Evolutionary conservation across 1,140 invertebrate genomes (phyloP), one percentile per base, ranked within the genome.

Genomic region (Drosophila takahashii): DNA sequence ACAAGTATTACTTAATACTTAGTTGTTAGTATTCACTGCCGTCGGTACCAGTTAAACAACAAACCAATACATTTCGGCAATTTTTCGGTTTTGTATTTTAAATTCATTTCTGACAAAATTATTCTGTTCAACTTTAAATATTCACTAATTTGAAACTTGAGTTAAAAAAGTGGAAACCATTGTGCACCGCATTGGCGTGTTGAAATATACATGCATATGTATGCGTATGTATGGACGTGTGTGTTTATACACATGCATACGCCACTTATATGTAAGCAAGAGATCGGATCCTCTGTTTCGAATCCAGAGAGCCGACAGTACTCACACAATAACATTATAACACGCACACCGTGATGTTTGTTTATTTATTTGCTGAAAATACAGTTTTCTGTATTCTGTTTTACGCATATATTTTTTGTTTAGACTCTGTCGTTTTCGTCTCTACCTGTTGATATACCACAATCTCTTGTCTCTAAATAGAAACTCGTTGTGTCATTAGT

Each of bases 401-500:
- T 58, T 57, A 60, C 64, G 56, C 64, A 70, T 77, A 75, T 81
- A 44, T 56, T 54, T 67, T 73, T 77, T 74, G 39, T 80, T 81
- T 65, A 73, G 50, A 48, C 71, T 45, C 26, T 48, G 18, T 67
- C 52, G 61, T 61, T 58, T 71, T 48, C 22, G 65, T 81, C 62
- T 87, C 71, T 87, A 87, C 83, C 83, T 87, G 83, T 87, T 89
- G 84, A 87, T 89, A 83, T 79, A 67, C 79, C 78, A 79, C 76
- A 87, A 89, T 89, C 81, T 89, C 81, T 72, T 48, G 57, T 89
- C 72, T 72, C 58, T 84, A 89, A 89, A 87, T 89, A 89, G 83
- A 87, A 89, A 87, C 79, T 87, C 84, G 84, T 81, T 85, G 79
- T 80, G 79, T 87, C 79, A 89, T 83, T 83, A 87, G 71, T 87